Percentiles rank a stretch among this genome's conserved stretches.
These are phyloP conservation scores for Pterocles gutturalis DNA, from an alignment of 2,113 vertebrate genomes.

Conservation along the genomic window DNA sequence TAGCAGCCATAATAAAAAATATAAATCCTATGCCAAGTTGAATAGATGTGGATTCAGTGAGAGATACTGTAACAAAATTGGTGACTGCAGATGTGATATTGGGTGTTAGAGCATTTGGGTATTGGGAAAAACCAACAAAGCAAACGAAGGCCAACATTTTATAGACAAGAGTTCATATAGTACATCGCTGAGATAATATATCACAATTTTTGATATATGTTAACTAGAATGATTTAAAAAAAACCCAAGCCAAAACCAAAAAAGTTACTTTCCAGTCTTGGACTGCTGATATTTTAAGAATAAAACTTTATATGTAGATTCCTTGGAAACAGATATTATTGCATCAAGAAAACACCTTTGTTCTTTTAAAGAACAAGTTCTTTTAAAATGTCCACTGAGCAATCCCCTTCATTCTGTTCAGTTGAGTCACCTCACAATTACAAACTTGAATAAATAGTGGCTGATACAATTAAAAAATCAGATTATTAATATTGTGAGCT, in stretches of 20 bases:
- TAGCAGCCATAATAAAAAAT: neutral
- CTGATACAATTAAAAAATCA: neutral
- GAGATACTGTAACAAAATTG: neutral
- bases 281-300: neutral
- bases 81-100: neutral
- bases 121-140: neutral
- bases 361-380: neutral
- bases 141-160: neutral
- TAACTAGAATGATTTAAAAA: neutral
- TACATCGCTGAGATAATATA: neutral
- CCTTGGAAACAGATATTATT: neutral
- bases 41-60: neutral
- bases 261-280: neutral
- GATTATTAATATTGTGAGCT: neutral
- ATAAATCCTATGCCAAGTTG: neutral
- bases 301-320: neutral
- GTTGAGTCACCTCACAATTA: neutral
- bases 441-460: neutral
- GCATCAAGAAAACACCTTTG: neutral
- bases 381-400: neutral
- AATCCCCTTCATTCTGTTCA: neutral
- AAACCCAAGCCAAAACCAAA: neutral
- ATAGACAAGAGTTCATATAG: neutral
- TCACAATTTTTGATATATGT: neutral
- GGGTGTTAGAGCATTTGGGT: neutral